A percentile compares a stretch with the other conserved stretches of the same genome.
Conservation (phyloP, 2,888 invertebrate genomes). For the Andrena bucephala region DNA sequence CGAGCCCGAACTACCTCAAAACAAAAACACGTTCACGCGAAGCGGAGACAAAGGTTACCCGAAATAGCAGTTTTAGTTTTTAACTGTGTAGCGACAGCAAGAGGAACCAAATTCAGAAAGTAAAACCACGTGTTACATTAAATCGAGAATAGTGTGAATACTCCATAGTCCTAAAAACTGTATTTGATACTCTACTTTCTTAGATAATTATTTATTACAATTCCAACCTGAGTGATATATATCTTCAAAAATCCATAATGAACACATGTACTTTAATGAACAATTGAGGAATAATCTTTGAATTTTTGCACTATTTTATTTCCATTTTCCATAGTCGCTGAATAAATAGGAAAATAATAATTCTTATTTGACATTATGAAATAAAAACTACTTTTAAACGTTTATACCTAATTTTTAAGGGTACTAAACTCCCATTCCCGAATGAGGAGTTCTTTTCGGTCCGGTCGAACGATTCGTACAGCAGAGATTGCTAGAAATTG, state of each 20-base stretch:
- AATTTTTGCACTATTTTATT: background rate
- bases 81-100: too few species aligned
- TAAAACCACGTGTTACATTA: too few species aligned
- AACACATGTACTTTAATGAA: background rate
- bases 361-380: background rate
- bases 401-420: background rate
- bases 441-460: background rate
- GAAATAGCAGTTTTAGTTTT: too few species aligned
- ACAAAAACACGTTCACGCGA: too few species aligned
- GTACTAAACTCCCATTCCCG: background rate
- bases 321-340: background rate
- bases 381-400: background rate
- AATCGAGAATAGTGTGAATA: too few species aligned
- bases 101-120: too few species aligned
- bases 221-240: background rate
- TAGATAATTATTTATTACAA: too few species aligned
- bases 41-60: too few species aligned
- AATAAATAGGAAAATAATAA: background rate
- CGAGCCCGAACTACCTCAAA: too few species aligned
- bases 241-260: background rate
- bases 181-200: too few species aligned
- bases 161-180: too few species aligned
- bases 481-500: slow-evolving; percentile 57
- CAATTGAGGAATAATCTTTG: background rate
- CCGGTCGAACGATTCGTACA: background rate